Conservation (phyloP, 2,797 vertebrate species). For the Apogon talboti region DNA sequence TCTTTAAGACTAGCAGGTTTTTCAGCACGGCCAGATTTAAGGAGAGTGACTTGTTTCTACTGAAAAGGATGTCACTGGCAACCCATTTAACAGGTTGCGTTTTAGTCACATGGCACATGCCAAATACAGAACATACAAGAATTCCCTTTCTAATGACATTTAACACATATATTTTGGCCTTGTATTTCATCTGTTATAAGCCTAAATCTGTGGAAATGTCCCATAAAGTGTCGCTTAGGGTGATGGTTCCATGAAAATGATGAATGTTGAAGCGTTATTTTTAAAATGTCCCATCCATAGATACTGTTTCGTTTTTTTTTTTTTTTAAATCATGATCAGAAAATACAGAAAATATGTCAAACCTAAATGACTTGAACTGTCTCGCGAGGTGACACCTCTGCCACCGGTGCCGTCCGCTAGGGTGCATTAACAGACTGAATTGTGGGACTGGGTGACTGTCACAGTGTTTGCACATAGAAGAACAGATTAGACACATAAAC, state of each 20-base stretch:
- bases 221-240: no score
- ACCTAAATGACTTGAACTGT: neutral
- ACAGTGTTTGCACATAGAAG: conserved; percentile 1
- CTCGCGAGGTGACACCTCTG: conserved; percentile 22
- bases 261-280: neutral
- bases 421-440: conserved; percentile 36
- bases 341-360: neutral
- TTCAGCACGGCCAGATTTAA: conserved; percentile 46
- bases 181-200: no score
- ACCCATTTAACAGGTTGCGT: no score
- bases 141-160: no score
- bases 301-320: neutral
- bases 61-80: no score
- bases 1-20: conserved; percentile 62
- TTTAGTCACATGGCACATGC: no score
- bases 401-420: conserved; percentile 46
- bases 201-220: no score
- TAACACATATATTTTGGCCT: no score
- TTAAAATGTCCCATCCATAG: neutral
- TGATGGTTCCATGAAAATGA: no score
- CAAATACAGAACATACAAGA: no score
- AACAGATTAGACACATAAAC: conserved; percentile 44
- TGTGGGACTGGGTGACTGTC: neutral
- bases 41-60: conserved; percentile 5
- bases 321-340: neutral